phyloP scores from a whole-genome alignment of 2,888 invertebrate genomes.

The Drosophila leonis region DNA sequence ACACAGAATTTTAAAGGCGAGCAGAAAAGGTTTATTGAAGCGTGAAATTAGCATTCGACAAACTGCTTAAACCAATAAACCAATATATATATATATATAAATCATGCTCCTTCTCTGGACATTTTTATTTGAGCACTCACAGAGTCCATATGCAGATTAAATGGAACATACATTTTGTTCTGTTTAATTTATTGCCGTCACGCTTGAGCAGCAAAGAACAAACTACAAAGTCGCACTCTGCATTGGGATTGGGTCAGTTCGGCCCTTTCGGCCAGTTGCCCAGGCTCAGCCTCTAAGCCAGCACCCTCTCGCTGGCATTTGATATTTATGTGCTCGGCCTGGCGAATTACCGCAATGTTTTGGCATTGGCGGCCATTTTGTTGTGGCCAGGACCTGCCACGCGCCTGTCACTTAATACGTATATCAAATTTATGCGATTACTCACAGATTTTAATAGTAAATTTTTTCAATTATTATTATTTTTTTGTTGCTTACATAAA shows the following conservation, averaged over 20 bases:
- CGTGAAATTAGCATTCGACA: conserved; percentile 79
- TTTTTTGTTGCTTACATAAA: neutral
- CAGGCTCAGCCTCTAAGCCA: neutral
- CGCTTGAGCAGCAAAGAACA: conserved; percentile 59
- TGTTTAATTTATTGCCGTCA: conserved; percentile 73
- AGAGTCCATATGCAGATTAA: conserved; percentile 35
- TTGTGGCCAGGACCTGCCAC: conserved; percentile 71
- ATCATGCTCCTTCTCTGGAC: conserved; percentile 7
- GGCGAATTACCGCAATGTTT: conserved; percentile 71
- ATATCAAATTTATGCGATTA: conserved; percentile 38
- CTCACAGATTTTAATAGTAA: conserved; percentile 20
- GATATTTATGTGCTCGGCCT: conserved; percentile 58
- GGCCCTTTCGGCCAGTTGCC: conserved; percentile 23
- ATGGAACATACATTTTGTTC: conserved; percentile 47
- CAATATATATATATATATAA: conserved; percentile 1
- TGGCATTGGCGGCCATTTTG: conserved; percentile 75
- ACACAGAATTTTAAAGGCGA: conserved; percentile 32
- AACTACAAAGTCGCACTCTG: conserved; percentile 6
- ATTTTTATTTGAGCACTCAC: conserved; percentile 44
- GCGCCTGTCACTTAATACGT: conserved; percentile 62
- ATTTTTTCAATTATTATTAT: neutral
- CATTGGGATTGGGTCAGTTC: conserved; percentile 21
- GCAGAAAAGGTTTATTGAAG: conserved; percentile 49
- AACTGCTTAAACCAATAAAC: conserved; percentile 52
- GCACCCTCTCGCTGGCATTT: neutral